Evolutionary conservation across 2,888 invertebrate species (phyloP).

Genomic region (Beris chalybata): DNA sequence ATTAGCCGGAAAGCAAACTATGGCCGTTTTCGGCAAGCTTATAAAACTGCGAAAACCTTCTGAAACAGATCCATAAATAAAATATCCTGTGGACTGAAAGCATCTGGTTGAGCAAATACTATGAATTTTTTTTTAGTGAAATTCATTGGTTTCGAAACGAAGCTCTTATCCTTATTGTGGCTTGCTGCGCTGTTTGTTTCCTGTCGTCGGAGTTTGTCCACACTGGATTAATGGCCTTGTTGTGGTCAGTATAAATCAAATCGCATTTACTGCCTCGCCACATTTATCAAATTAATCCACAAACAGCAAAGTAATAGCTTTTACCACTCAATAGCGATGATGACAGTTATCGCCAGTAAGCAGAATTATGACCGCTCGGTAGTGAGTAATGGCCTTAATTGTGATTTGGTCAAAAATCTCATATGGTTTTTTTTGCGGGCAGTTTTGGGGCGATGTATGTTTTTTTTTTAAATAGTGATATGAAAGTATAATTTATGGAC

Average conservation of each 20-base stretch:
- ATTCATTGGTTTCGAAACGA: not conserved
- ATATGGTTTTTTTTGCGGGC: slow-evolving; percentile 29
- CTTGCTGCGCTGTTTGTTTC: slow-evolving; percentile 15
- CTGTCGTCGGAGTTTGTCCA: slow-evolving; percentile 30
- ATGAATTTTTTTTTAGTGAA: not conserved
- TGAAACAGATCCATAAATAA: not conserved
- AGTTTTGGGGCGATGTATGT: slow-evolving; percentile 5
- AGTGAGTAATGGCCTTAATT: slow-evolving; percentile 34
- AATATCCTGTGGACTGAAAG: not conserved
- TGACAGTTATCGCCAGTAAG: slow-evolving; percentile 38
- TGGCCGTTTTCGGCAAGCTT: not conserved
- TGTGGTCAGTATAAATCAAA: slow-evolving; percentile 36
- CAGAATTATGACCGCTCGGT: slow-evolving; percentile 35
- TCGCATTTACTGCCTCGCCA: slow-evolving; percentile 37
- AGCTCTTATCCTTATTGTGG: slow-evolving; percentile 9
- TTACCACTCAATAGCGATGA: slow-evolving; percentile 38
- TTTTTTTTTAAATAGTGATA: too few relatives aligned
- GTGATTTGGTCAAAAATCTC: slow-evolving; percentile 15
- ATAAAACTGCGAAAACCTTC: not conserved
- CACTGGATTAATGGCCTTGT: slow-evolving; percentile 24
- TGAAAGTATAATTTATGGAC: too few relatives aligned
- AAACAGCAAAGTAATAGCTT: slow-evolving; percentile 39
- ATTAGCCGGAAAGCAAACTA: slow-evolving; percentile 30
- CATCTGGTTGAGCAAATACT: not conserved
- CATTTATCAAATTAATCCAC: slow-evolving; percentile 40